Base-by-base conservation (phyloP, 1,140 invertebrate species). In the Notospermus geniculatus region DNA sequence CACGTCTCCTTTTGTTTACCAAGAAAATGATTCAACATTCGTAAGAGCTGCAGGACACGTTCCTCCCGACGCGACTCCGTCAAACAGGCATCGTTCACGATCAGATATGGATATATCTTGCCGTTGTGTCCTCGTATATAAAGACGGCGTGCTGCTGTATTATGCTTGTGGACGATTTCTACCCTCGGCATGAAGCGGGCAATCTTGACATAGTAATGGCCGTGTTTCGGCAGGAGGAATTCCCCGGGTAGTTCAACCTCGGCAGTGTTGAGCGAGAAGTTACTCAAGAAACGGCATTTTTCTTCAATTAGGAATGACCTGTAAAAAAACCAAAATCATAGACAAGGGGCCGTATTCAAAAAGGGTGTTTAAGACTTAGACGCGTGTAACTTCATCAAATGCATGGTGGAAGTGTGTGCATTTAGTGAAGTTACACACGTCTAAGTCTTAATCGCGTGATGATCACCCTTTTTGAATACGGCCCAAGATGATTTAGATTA, bases 221-320 rank as follows among this genome's bases (percentile, higher is more conserved):
- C 91, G 72, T 93, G 92, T 80, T 95, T 95, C 0, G 95, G 95
- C 54, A 98, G 82, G 0, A 98, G 80, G 80, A 97, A 94, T 84
- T 98, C 95, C 41, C 95, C 96, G 0, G 95, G 95, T 22, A 98
- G 80, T 81, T 98, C 95, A 9, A 98, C 91, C 80, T 98, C 95
- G 0, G 94, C 95, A 0, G 93, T 97, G 61, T 71, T 75, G 50
- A 93, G 82, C 67, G 91, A 95, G 74, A 98, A 98, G 82, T 96
- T 97, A 61, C 93, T 95, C 36, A 98, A 80, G 76, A 97, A 97
- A 60, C 93, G 83, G 75, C 95, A 97, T 74, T 96, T 95, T 70
- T 98, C 95, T 82, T 98, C 95, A 60, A 98, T 95, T 32, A 98
- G 82, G 80, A 96, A 95, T 23, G 92, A 94, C 73, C 90, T 92